Percentiles rank a stretch among this genome's conserved stretches.
Evolutionary conservation across 2,888 invertebrate genomes (phyloP).

Genomic region (Dioctria linearis): DNA sequence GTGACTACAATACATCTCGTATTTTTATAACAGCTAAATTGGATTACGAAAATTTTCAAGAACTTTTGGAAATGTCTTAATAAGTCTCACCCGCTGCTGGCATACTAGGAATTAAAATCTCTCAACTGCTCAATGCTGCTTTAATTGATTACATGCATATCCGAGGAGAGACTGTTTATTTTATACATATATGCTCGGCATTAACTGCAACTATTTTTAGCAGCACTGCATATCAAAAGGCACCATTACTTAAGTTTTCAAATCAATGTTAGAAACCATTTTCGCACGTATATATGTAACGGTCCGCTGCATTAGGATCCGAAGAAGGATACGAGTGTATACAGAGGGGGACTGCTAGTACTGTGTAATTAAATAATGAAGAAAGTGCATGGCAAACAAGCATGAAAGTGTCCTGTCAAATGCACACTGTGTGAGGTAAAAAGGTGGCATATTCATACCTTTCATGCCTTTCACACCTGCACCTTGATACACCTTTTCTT

Average conservation of each 20-base stretch:
- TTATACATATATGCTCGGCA: slow-evolving; percentile 8
- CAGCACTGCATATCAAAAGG: neutral
- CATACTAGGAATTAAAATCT: neutral
- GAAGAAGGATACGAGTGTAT: neutral
- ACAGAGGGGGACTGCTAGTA: neutral
- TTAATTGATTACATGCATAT: slow-evolving; percentile 19
- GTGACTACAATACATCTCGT: no score
- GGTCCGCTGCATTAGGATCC: neutral
- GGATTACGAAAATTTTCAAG: no score
- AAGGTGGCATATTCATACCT: neutral
- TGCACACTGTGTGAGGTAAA: neutral
- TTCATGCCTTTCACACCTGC: neutral
- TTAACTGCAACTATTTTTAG: neutral
- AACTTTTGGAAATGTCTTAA: no score
- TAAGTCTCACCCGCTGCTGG: no score
- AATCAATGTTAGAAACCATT: slow-evolving; percentile 29
- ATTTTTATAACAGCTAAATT: no score
- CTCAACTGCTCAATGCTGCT: slow-evolving; percentile 32
- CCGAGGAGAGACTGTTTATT: slow-evolving; percentile 15
- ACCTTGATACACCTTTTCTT: neutral
- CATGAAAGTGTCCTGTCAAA: neutral
- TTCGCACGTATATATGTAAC: slow-evolving; percentile 18
- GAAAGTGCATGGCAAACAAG: slow-evolving; percentile 8
- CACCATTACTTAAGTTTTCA: slow-evolving; percentile 23
- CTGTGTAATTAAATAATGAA: neutral